Evolutionary conservation across 2,888 invertebrate species (phyloP).

Genomic region (Caenorhabditis becei): DNA sequence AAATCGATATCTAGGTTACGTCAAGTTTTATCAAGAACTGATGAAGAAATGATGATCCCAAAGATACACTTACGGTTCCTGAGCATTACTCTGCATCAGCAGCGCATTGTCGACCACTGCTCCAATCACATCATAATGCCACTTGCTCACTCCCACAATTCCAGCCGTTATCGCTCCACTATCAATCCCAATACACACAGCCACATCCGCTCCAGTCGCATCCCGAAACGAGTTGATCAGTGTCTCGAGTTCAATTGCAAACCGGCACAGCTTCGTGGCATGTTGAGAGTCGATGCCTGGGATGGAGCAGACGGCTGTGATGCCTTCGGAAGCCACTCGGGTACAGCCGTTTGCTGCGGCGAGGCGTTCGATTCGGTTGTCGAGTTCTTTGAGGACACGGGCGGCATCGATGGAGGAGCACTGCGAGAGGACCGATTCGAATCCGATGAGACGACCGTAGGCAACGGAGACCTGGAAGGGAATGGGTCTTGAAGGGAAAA

Average conservation of each 20-base stretch:
- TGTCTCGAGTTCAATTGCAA: conserved; percentile 69
- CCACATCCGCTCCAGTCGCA: conserved; percentile 76
- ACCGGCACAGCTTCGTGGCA: conserved; percentile 66
- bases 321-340: conserved; percentile 67
- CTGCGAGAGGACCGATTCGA: conserved; percentile 75
- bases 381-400: conserved; percentile 75
- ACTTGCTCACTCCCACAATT: conserved; percentile 77
- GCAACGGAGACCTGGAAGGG: conserved; percentile 73
- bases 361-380: conserved; percentile 65
- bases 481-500: no score
- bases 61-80: conserved; percentile 58
- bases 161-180: conserved; percentile 69
- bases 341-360: conserved; percentile 60
- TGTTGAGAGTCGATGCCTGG: conserved; percentile 70
- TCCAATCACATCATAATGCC: conserved; percentile 81
- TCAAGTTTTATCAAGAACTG: no score
- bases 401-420: conserved; percentile 78
- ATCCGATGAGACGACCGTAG: conserved; percentile 75
- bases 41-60: no score
- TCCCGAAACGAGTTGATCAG: conserved; percentile 76
- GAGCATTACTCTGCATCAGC: conserved; percentile 72
- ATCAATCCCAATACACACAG: conserved; percentile 75
- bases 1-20: no score
- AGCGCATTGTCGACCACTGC: conserved; percentile 75
- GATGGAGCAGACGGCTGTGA: conserved; percentile 65